Percentiles rank a stretch among this genome's conserved stretches.
Conservation (phyloP, 2,888 invertebrate species). For the Synergus gifuensis region DNA sequence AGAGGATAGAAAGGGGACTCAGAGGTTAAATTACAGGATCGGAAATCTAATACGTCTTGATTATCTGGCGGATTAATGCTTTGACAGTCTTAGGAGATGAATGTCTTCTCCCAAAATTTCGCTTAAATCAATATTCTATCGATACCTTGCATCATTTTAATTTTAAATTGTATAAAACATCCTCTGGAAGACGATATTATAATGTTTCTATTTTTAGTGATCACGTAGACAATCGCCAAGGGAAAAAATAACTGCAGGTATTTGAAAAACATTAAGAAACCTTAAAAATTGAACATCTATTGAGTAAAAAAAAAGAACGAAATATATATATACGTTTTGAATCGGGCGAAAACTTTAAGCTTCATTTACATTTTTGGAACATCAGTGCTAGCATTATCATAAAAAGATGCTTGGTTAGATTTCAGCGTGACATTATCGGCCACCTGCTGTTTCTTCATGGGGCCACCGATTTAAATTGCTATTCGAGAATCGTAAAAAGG, state of each 20-base stretch:
- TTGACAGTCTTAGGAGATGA: neutral
- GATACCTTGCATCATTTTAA: too few relatives aligned
- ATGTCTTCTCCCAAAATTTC: neutral
- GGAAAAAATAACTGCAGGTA: neutral
- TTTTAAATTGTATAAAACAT: too few relatives aligned
- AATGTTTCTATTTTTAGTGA: too few relatives aligned
- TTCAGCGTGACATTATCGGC: conserved; percentile 65
- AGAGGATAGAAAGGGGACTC: conserved; percentile 11
- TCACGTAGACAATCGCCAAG: too few relatives aligned
- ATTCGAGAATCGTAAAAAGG: conserved; percentile 15
- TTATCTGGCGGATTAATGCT: neutral
- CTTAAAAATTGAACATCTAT: neutral
- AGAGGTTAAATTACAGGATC: conserved; percentile 15
- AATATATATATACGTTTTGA: conserved; percentile 50
- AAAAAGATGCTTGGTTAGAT: conserved; percentile 61
- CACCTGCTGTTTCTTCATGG: conserved; percentile 65
- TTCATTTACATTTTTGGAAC: conserved; percentile 67
- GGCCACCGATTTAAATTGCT: conserved; percentile 47
- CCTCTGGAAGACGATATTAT: too few relatives aligned
- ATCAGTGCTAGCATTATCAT: conserved; percentile 66
- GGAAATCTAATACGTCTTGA: conserved; percentile 12
- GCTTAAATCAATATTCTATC: neutral
- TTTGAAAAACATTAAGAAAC: neutral
- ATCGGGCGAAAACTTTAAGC: conserved; percentile 42
- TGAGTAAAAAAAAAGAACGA: neutral